A percentile compares a stretch with the other conserved stretches of the same genome.
These are phyloP conservation scores for Rhinatrema bivittatum DNA, from an alignment of 2,797 vertebrate genomes.

Conservation along the genomic window DNA sequence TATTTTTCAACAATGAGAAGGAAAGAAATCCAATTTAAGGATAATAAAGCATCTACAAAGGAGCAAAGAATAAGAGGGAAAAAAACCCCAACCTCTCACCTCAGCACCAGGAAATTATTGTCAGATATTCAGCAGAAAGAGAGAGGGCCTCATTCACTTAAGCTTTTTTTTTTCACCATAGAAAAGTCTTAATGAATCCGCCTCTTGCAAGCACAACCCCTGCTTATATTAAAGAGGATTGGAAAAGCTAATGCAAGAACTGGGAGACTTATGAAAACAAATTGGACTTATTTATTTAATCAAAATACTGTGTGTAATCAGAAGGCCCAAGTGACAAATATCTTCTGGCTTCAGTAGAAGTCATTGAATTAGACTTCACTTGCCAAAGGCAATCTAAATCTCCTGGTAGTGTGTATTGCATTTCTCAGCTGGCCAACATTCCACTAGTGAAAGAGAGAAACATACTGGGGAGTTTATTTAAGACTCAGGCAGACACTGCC, in stretches of 20 bases:
- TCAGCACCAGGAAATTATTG: slow-evolving; percentile 11
- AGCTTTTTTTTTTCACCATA: too few relatives aligned
- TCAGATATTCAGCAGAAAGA: slow-evolving; percentile 11
- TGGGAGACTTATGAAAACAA: slow-evolving; percentile 22
- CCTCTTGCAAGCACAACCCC: too few relatives aligned
- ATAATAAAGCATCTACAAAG: too few relatives aligned
- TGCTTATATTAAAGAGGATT: slow-evolving; percentile 33
- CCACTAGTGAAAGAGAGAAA: too few relatives aligned
- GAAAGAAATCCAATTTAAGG: too few relatives aligned
- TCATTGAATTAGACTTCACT: slow-evolving; percentile 7
- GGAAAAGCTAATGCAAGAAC: slow-evolving; percentile 20
- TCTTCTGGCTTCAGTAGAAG: slow-evolving; percentile 27
- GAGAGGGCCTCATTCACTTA: too few relatives aligned
- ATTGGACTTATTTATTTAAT: slow-evolving; percentile 35
- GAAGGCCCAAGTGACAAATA: slow-evolving; percentile 31
- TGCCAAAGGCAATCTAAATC: slow-evolving; percentile 9
- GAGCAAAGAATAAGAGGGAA: too few relatives aligned
- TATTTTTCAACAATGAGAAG: slow-evolving; percentile 2
- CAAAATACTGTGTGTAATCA: slow-evolving; percentile 36
- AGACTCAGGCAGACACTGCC: too few relatives aligned
- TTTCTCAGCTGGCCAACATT: too few relatives aligned
- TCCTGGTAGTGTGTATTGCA: not conserved
- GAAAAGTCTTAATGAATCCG: too few relatives aligned
- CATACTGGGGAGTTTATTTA: too few relatives aligned
- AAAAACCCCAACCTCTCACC: slow-evolving; percentile 16